These are phyloP conservation scores for Aspiorhynchus laticeps DNA, from an alignment of 2,113 vertebrate species.

Conservation along the genomic window DNA sequence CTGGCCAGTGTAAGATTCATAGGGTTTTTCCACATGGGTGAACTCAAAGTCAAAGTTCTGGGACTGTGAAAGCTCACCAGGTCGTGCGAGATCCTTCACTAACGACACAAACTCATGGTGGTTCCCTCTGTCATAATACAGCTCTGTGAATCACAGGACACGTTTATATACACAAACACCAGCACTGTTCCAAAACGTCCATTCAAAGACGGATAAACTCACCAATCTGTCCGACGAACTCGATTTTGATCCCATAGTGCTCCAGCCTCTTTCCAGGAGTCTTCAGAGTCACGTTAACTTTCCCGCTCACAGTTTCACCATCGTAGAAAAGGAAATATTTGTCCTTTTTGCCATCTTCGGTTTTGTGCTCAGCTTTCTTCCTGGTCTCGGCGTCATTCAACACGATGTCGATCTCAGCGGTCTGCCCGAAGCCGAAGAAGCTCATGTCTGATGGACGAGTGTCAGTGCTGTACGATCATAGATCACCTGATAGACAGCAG, in stretches of 20 bases:
- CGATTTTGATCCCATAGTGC: conserved; percentile 96
- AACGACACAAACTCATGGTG: conserved; percentile 98
- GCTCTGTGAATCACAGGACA: conserved; percentile 74
- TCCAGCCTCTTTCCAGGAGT: conserved; percentile 92
- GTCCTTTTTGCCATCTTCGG: conserved; percentile 95
- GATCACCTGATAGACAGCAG: conserved; percentile 8
- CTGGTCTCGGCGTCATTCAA: conserved; percentile 91
- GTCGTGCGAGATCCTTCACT: conserved; percentile 95
- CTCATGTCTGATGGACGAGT: conserved; percentile 78
- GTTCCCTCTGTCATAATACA: conserved; percentile 97
- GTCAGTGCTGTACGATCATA: neutral
- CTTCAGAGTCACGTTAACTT: conserved; percentile 91
- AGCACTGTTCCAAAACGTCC: neutral
- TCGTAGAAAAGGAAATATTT: conserved; percentile 96
- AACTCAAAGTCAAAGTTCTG: conserved; percentile 98
- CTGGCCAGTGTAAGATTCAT: conserved; percentile 97
- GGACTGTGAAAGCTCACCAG: conserved; percentile 92
- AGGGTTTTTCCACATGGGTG: conserved; percentile 97
- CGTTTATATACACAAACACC: neutral
- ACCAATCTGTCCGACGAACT: conserved; percentile 98
- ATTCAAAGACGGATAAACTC: conserved; percentile 57
- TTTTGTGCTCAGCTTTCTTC: conserved; percentile 93
- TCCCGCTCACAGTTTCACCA: conserved; percentile 92
- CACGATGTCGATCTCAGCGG: conserved; percentile 91
- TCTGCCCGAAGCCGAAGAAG: conserved; percentile 97